These are phyloP conservation scores for Dryobotodes eremita DNA, from an alignment of 2,888 invertebrate genomes.

Conservation along the genomic window DNA sequence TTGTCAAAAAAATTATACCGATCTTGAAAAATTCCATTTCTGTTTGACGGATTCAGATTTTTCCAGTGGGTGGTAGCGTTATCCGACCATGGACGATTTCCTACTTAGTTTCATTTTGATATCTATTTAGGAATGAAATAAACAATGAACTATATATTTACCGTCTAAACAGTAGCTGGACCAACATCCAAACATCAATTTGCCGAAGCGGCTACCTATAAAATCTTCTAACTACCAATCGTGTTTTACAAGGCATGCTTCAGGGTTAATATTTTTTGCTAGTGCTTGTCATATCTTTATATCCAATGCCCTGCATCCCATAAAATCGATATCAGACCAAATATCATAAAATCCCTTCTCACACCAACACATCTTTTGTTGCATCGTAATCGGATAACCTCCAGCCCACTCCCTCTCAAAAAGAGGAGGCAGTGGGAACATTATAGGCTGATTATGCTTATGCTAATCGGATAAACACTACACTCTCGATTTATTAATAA, in stretches of 20 bases:
- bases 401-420: too few relatives aligned
- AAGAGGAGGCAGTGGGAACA: too few relatives aligned
- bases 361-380: slow-evolving; percentile 22
- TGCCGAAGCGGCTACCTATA: neutral
- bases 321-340: slow-evolving; percentile 11
- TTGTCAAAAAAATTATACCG: neutral
- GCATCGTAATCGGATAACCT: slow-evolving; percentile 27
- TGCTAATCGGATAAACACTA: slow-evolving; percentile 38
- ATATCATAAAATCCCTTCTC: slow-evolving; percentile 34
- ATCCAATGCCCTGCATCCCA: neutral
- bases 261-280: slow-evolving; percentile 5
- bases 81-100: neutral
- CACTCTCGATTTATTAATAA: slow-evolving; percentile 33
- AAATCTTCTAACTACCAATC: neutral
- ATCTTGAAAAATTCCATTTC: neutral
- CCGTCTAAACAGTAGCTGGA: too few relatives aligned
- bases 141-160: neutral
- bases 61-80: neutral
- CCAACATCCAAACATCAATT: neutral
- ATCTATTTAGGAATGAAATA: neutral
- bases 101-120: too few relatives aligned
- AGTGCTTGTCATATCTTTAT: neutral
- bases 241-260: neutral
- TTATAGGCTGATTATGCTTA: too few relatives aligned
- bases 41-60: neutral